phyloP scores from a whole-genome alignment of 2,797 vertebrate genomes.

The Sarcophilus harrisii region DNA sequence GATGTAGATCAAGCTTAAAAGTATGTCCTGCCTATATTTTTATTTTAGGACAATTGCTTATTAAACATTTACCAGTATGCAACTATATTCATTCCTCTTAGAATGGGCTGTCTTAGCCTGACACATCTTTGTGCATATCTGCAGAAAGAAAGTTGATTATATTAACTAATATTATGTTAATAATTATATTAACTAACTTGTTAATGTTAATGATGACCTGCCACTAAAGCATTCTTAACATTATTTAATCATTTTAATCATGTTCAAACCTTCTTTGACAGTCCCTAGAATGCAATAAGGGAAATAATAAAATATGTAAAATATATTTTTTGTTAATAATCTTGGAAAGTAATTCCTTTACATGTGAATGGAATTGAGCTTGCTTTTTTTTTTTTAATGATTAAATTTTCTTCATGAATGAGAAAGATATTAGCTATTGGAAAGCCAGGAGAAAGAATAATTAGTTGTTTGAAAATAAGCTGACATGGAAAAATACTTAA shows the following conservation, averaged over 20 bases:
- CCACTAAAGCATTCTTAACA: not conserved
- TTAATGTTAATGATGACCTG: not conserved
- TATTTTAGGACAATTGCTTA: not conserved
- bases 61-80: not conserved
- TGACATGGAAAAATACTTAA: conserved; percentile 36
- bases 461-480: conserved; percentile 40
- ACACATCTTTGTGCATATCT: not conserved
- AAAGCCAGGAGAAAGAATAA: not conserved
- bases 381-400: not conserved
- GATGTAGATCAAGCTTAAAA: not conserved
- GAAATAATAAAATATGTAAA: not conserved
- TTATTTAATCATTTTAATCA: not conserved
- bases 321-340: not conserved
- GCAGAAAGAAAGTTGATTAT: not conserved
- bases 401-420: not conserved
- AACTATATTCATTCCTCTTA: not conserved
- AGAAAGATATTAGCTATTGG: not conserved
- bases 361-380: not conserved
- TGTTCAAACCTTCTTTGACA: not conserved
- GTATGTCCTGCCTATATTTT: not conserved
- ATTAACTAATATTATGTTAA: not conserved
- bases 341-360: not conserved
- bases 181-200: not conserved
- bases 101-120: not conserved
- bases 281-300: not conserved